Percentiles rank a stretch among this genome's conserved stretches.
These are phyloP conservation scores for Parazoanthus swiftii DNA, from an alignment of 92 coral and sea anemone species.

Conservation along the genomic window DNA sequence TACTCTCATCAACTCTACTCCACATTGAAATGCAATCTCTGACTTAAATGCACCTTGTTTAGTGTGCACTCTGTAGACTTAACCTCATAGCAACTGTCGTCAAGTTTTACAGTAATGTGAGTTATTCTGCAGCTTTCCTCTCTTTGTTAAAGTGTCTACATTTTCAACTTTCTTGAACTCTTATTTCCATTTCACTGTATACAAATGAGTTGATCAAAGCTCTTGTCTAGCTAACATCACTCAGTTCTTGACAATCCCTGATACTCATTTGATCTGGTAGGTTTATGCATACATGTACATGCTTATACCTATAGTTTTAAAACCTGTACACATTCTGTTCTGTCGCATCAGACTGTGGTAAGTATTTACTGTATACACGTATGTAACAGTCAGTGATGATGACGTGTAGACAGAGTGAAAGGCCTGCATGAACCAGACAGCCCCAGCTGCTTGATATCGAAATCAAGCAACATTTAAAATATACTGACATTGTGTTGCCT, in stretches of 20 bases:
- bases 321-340: not conserved
- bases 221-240: no score
- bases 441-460: slow-evolving; percentile 10
- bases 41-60: no score
- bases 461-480: not conserved
- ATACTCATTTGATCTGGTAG: not conserved
- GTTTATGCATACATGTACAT: not conserved
- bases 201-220: no score
- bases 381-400: not conserved
- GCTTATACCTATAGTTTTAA: not conserved
- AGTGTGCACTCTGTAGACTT: not conserved
- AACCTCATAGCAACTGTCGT: not conserved
- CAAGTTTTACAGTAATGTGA: no score
- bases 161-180: not conserved
- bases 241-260: no score
- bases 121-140: no score
- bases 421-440: not conserved
- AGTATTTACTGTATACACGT: not conserved
- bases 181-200: no score
- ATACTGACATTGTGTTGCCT: slow-evolving; percentile 69
- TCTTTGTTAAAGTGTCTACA: no score
- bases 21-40: no score
- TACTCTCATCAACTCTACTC: no score
- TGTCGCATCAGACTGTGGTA: not conserved
- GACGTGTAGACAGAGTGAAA: not conserved